phyloP scores from a whole-genome alignment of 1,140 invertebrate genomes.

The Pachyrhynchus sulphureomaculatus region DNA sequence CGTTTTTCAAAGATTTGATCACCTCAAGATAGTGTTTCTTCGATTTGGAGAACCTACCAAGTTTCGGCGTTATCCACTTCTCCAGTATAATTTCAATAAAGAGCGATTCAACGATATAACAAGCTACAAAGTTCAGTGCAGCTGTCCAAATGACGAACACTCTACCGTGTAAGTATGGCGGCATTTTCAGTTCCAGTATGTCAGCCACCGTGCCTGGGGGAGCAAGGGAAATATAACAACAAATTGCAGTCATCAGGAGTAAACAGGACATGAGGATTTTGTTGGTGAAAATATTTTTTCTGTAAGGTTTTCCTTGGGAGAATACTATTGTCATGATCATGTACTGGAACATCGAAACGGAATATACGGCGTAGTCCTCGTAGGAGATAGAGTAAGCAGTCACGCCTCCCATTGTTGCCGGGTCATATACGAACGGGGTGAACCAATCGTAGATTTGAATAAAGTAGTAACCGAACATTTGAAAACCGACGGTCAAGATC shows the following conservation, averaged over 20 bases:
- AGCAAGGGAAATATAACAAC: constrained; percentile 68
- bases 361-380: constrained; percentile 86
- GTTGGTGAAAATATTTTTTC: constrained; percentile 82
- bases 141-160: constrained; percentile 62
- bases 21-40: constrained; percentile 21
- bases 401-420: neutral
- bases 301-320: constrained; percentile 87
- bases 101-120: constrained; percentile 62
- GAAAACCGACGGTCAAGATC: constrained; percentile 65
- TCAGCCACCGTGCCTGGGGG: constrained; percentile 64
- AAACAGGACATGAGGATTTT: constrained; percentile 65
- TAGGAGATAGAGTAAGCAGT: constrained; percentile 58
- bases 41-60: constrained; percentile 56
- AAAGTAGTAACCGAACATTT: constrained; percentile 64
- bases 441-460: constrained; percentile 75
- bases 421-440: constrained; percentile 58
- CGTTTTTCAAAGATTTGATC: constrained; percentile 8
- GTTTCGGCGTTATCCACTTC: constrained; percentile 56
- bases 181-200: constrained; percentile 67
- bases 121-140: constrained; percentile 61
- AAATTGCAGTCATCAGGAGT: constrained; percentile 62
- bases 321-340: constrained; percentile 87
- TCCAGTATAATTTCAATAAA: constrained; percentile 65
- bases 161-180: constrained; percentile 63
- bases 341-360: constrained; percentile 90